phyloP scores from a whole-genome alignment of 2,113 vertebrate species.

The Festucalex cinctus region DNA sequence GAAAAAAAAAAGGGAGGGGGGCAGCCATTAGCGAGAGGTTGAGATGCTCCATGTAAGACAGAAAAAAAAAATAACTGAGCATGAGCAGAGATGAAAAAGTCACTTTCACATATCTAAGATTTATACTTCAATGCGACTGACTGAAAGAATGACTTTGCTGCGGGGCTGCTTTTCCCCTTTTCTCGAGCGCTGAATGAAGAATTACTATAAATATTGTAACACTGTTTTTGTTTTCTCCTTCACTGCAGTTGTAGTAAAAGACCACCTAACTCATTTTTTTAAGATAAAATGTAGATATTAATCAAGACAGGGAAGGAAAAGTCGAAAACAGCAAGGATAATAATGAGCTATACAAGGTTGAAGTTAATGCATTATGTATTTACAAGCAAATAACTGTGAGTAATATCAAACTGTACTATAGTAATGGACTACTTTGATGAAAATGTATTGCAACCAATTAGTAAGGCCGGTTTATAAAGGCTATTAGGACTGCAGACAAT shows the following conservation, averaged over 20 bases:
- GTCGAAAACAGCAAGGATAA: background rate
- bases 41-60: conserved; percentile 1
- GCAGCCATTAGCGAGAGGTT: background rate
- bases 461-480: background rate
- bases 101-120: conserved; percentile 28
- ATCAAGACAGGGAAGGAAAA: background rate
- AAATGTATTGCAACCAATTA: background rate
- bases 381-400: background rate
- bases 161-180: conserved; percentile 10
- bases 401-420: background rate
- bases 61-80: background rate
- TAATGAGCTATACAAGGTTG: background rate
- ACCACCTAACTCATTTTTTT: background rate
- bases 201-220: background rate
- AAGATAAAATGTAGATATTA: background rate
- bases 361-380: background rate
- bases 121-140: conserved; percentile 9
- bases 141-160: conserved; percentile 5
- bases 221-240: background rate
- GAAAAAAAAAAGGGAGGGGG: background rate
- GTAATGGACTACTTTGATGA: background rate
- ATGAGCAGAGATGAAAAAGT: background rate
- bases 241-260: conserved; percentile 7
- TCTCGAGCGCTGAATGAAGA: background rate
- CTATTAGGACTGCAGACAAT: background rate